Percentiles rank a stretch among this genome's conserved stretches.
These are phyloP conservation scores for Syngnathus floridae DNA, from an alignment of 2,113 vertebrate genomes.

Conservation along the genomic window DNA sequence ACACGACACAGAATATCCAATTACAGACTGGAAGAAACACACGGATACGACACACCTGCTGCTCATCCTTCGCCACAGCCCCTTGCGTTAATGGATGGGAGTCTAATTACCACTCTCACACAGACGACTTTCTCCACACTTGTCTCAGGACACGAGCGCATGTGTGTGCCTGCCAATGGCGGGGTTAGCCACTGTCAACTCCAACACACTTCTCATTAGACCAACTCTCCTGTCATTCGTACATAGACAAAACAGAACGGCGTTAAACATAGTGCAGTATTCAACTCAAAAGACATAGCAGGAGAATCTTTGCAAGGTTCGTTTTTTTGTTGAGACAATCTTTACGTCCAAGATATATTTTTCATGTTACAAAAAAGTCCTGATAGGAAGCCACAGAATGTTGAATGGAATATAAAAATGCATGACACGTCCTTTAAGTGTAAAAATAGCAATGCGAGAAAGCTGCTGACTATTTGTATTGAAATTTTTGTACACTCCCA, in stretches of 20 bases:
- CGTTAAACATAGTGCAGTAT: conserved; percentile 28
- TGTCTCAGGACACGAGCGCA: conserved; percentile 48
- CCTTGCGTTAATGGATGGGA: conserved; percentile 77
- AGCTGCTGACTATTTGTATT: conserved; percentile 35
- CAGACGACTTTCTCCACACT: conserved; percentile 55
- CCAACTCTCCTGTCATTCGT: conserved; percentile 42
- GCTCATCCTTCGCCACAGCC: conserved; percentile 67
- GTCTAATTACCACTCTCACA: conserved; percentile 75
- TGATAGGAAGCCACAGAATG: conserved; percentile 22
- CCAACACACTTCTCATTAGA: conserved; percentile 62
- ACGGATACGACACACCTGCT: conserved; percentile 53
- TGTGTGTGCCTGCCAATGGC: conserved; percentile 36
- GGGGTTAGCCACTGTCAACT: conserved; percentile 52
- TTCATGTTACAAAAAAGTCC: conserved; percentile 13
- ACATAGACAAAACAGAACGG: conserved; percentile 32
- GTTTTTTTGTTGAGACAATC: conserved; percentile 20
- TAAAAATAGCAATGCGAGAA: conserved; percentile 60
- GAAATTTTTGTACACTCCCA: conserved; percentile 20
- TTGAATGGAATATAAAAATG: conserved; percentile 38
- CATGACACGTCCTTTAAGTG: conserved; percentile 50
- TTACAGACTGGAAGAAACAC: conserved; percentile 39
- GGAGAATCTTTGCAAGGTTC: neutral
- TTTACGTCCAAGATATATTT: neutral
- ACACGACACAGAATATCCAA: conserved; percentile 37
- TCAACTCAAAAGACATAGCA: conserved; percentile 20